A percentile compares a stretch with the other conserved stretches of the same genome.
Conservation (phyloP, 1,140 invertebrate genomes). For the Euura lappo region DNA sequence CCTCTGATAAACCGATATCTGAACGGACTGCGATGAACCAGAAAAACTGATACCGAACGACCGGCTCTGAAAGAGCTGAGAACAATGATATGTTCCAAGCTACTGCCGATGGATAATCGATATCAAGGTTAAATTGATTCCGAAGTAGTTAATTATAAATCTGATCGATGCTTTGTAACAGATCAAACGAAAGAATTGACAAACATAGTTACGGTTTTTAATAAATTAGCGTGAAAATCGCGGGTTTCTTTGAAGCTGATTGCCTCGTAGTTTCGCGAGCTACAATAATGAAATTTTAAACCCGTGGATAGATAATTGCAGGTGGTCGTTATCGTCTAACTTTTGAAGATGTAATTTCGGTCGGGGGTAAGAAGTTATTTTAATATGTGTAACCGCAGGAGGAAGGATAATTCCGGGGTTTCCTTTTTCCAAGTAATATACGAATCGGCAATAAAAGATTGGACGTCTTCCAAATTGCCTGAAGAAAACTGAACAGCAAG, state of each 20-base stretch:
- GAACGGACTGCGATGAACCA: no score
- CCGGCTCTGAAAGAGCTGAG: no score
- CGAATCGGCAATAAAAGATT: background rate
- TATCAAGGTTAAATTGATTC: constrained; percentile 1
- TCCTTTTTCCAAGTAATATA: background rate
- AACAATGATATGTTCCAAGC: background rate
- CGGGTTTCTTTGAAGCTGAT: background rate
- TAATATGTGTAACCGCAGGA: background rate
- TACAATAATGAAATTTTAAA: no score
- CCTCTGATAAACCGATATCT: no score
- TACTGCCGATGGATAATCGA: background rate
- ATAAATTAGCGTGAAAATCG: background rate
- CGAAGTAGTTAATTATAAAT: background rate
- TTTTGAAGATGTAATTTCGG: background rate
- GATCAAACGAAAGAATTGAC: no score
- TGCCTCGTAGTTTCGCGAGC: no score
- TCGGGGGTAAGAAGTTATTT: background rate
- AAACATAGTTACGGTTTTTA: no score
- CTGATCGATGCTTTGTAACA: background rate
- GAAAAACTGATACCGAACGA: no score
- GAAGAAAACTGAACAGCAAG: background rate
- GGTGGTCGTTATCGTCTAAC: background rate
- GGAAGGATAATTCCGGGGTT: background rate
- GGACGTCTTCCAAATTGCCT: background rate
- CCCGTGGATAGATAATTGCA: background rate